Evolutionary conservation across 2,888 invertebrate species (phyloP).

Genomic region (Polia nebulosa): DNA sequence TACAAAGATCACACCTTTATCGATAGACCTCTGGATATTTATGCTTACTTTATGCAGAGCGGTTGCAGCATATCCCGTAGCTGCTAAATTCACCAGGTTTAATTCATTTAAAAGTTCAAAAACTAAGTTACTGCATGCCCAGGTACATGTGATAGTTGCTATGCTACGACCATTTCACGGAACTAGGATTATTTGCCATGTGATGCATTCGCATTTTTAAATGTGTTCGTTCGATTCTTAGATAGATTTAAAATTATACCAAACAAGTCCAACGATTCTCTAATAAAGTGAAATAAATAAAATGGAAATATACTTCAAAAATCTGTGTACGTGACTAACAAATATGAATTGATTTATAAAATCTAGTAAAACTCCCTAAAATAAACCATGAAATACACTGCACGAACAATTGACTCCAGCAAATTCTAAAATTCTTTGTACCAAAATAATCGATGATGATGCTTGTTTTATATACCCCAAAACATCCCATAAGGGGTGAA

Average conservation of each 20-base stretch:
- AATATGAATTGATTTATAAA: too few relatives aligned
- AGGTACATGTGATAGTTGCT: constrained; percentile 23
- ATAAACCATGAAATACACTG: not conserved
- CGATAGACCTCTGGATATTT: constrained; percentile 81
- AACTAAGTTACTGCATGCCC: constrained; percentile 70
- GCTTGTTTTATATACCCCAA: constrained; percentile 4
- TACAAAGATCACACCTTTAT: constrained; percentile 67
- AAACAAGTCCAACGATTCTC: too few relatives aligned
- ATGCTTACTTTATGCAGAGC: constrained; percentile 83
- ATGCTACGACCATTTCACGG: constrained; percentile 11
- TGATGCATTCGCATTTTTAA: not conserved
- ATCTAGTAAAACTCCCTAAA: not conserved
- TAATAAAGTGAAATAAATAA: too few relatives aligned
- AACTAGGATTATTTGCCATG: not conserved
- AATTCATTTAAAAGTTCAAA: constrained; percentile 83
- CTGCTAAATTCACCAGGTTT: constrained; percentile 76
- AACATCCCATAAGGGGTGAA: constrained; percentile 40
- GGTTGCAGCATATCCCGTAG: constrained; percentile 77
- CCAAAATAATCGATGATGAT: constrained; percentile 6
- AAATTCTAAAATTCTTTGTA: constrained; percentile 12
- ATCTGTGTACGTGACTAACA: too few relatives aligned
- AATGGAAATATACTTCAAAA: too few relatives aligned
- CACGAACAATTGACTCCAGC: not conserved
- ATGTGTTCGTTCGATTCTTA: not conserved
- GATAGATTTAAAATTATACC: too few relatives aligned